phyloP scores from a whole-genome alignment of 1,140 invertebrate species.

The Drosophila neocordata region DNA sequence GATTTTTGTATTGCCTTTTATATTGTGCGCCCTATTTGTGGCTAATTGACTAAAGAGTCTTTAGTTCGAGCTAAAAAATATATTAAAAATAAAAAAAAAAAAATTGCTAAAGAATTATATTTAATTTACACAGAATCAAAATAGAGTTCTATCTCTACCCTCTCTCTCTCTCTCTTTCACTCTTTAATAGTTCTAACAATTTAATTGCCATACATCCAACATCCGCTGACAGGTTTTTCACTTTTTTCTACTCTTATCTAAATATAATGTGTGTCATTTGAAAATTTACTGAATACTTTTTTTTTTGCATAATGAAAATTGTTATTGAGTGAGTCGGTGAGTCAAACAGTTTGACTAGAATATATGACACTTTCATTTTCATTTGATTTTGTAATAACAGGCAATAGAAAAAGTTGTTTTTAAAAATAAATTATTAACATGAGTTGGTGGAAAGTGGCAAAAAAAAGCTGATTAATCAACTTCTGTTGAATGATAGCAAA shows the following conservation, averaged over 20 bases:
- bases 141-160: constrained; percentile 19
- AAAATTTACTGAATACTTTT: constrained; percentile 35
- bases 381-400: constrained; percentile 9
- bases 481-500: too few species aligned
- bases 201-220: constrained; percentile 76
- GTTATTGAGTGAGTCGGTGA: constrained; percentile 43
- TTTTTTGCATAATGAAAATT: constrained; percentile 35
- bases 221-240: constrained; percentile 47
- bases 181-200: background rate
- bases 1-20: constrained; percentile 25
- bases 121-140: constrained; percentile 49
- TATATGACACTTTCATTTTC: constrained; percentile 66
- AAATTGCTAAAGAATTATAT: constrained; percentile 33
- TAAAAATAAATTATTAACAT: background rate
- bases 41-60: constrained; percentile 58
- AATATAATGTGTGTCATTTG: constrained; percentile 24
- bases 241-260: background rate
- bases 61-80: constrained; percentile 63
- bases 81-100: background rate
- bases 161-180: background rate
- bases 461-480: background rate
- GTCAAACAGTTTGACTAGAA: constrained; percentile 42
- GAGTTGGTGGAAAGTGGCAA: background rate
- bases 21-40: constrained; percentile 64
- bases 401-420: background rate